Evolutionary conservation across 2,113 vertebrate genomes (phyloP).

Genomic region (Prolemur simus): DNA sequence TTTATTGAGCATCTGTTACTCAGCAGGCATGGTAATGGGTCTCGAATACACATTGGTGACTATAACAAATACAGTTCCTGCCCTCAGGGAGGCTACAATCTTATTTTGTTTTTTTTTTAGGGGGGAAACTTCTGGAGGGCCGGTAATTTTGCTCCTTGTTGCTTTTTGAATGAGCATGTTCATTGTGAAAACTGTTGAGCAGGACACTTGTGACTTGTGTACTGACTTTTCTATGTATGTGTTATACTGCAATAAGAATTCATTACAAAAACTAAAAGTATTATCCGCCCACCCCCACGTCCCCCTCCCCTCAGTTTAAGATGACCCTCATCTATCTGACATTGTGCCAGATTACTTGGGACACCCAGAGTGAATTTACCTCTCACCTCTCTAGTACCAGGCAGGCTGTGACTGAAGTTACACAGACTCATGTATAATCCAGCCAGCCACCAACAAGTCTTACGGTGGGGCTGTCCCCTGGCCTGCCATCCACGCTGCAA

Average conservation of each 20-base stretch:
- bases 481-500: background rate
- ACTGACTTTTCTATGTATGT: background rate
- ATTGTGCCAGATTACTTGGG: background rate
- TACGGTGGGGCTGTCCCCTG: background rate
- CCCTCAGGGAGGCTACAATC: background rate
- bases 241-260: background rate
- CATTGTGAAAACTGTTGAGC: background rate
- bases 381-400: background rate
- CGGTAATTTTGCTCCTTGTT: background rate
- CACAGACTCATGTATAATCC: background rate
- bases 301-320: background rate
- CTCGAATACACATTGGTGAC: background rate
- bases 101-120: no score
- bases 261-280: background rate
- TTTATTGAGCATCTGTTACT: background rate
- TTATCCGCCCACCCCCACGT: no score
- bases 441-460: background rate
- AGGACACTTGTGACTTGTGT: background rate
- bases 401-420: background rate
- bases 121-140: background rate
- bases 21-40: background rate
- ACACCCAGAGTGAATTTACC: background rate
- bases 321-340: background rate
- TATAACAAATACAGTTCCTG: background rate
- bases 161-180: background rate